Evolutionary conservation across 2,797 vertebrate genomes (phyloP).

Genomic region (Eupleurogrammus muticus): DNA sequence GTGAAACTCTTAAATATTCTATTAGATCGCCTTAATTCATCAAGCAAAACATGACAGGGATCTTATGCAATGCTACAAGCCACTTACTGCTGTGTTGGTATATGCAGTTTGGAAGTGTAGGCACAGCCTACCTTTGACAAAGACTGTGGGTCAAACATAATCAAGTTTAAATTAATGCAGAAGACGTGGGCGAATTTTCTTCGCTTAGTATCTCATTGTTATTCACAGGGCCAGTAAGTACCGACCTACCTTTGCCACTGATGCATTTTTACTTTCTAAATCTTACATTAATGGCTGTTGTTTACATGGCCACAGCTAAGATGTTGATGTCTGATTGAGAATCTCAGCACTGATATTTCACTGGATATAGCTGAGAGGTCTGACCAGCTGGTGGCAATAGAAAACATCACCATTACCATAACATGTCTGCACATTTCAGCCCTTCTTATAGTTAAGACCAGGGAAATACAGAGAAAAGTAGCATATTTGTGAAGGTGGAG

Average conservation of each 20-base stretch:
- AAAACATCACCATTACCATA: no score
- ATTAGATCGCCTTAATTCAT: not conserved
- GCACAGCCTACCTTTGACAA: not conserved
- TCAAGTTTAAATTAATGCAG: slow-evolving; percentile 16
- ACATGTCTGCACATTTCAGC: no score
- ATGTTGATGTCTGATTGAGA: not conserved
- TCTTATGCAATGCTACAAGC: not conserved
- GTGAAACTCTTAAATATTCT: not conserved
- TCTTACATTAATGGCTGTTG: not conserved
- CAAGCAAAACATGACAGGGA: not conserved
- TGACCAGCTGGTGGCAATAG: no score
- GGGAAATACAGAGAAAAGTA: not conserved
- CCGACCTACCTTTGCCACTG: not conserved
- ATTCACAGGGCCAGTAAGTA: not conserved
- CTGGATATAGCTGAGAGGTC: no score
- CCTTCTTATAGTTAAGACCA: not conserved
- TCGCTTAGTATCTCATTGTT: slow-evolving; percentile 24
- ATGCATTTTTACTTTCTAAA: not conserved
- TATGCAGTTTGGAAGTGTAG: not conserved
- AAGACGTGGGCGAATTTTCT: not conserved
- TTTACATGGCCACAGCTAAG: no score
- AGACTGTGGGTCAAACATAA: not conserved
- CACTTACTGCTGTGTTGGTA: not conserved
- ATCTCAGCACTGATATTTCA: not conserved
- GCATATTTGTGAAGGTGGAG: not conserved